Percentiles rank a stretch among this genome's conserved stretches.
Conservation (phyloP, 2,888 invertebrate species). For the Oligia strigilis region DNA sequence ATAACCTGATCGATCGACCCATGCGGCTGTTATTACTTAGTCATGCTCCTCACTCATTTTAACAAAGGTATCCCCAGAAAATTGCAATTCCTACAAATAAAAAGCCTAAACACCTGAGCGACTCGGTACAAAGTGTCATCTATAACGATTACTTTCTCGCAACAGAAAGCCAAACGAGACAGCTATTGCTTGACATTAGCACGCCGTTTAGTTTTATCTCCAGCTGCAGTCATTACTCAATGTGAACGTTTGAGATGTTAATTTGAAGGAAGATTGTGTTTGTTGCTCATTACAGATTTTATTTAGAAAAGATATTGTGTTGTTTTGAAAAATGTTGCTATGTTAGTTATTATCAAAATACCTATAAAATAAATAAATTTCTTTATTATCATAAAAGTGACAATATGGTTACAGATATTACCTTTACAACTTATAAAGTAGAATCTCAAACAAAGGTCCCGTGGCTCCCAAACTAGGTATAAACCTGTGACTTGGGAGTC, state of each 20-base stretch:
- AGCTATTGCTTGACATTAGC: conserved; percentile 61
- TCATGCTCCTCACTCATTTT: background rate
- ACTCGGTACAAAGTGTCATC: conserved; percentile 10
- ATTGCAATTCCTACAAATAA: conserved; percentile 8
- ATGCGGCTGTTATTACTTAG: background rate
- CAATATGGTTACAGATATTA: too few species aligned
- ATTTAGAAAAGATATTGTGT: background rate
- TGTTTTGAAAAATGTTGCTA: background rate
- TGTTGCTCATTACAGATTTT: background rate
- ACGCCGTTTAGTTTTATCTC: conserved; percentile 62
- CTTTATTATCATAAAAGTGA: too few species aligned
- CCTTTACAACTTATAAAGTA: too few species aligned
- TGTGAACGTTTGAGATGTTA: conserved; percentile 14
- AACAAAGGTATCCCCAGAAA: background rate
- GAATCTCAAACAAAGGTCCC: too few species aligned
- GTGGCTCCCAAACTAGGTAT: too few species aligned
- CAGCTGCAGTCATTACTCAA: conserved; percentile 58
- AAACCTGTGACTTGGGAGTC: too few species aligned
- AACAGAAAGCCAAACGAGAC: conserved; percentile 50
- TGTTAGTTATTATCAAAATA: too few species aligned
- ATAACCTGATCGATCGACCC: background rate
- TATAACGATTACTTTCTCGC: conserved; percentile 45
- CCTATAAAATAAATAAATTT: too few species aligned
- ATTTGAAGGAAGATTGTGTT: conserved; percentile 1
- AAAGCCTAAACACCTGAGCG: background rate